phyloP scores from a whole-genome alignment of 2,797 vertebrate genomes.

The Gambelia wislizenii region DNA sequence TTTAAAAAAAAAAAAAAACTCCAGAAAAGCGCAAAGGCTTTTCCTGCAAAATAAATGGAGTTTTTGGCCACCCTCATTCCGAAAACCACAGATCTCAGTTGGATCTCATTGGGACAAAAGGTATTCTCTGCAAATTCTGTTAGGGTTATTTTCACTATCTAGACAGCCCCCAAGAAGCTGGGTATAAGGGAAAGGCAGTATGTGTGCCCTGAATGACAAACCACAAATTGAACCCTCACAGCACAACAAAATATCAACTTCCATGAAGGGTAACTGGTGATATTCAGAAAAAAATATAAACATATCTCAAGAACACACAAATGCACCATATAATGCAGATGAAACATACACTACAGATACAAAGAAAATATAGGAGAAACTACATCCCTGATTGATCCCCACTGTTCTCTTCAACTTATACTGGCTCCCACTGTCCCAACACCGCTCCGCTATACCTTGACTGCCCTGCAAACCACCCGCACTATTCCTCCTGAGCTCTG shows the following conservation, averaged over 20 bases:
- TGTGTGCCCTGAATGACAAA: neutral
- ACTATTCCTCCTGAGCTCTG: neutral
- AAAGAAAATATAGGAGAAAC: too few relatives aligned
- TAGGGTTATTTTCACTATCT: too few relatives aligned
- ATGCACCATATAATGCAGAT: neutral
- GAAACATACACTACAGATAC: neutral
- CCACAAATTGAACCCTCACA: too few relatives aligned
- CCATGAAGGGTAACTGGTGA: neutral
- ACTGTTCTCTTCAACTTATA: too few relatives aligned
- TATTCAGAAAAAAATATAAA: neutral
- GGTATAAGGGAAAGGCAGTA: neutral
- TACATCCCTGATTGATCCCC: too few relatives aligned
- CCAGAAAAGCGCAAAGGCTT: too few relatives aligned
- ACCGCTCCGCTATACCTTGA: neutral
- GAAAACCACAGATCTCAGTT: too few relatives aligned
- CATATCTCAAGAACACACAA: neutral
- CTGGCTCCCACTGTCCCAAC: neutral
- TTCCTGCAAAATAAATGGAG: too few relatives aligned
- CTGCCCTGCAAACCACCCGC: neutral
- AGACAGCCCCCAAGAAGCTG: neutral
- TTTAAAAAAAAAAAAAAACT: too few relatives aligned
- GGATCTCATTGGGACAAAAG: too few relatives aligned
- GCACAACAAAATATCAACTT: neutral
- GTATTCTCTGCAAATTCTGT: too few relatives aligned
- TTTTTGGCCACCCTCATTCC: too few relatives aligned